Evolutionary conservation across 2,797 vertebrate genomes (phyloP), one percentile per base, ranked within the genome.

Genomic region (Lateolabrax maculatus): DNA sequence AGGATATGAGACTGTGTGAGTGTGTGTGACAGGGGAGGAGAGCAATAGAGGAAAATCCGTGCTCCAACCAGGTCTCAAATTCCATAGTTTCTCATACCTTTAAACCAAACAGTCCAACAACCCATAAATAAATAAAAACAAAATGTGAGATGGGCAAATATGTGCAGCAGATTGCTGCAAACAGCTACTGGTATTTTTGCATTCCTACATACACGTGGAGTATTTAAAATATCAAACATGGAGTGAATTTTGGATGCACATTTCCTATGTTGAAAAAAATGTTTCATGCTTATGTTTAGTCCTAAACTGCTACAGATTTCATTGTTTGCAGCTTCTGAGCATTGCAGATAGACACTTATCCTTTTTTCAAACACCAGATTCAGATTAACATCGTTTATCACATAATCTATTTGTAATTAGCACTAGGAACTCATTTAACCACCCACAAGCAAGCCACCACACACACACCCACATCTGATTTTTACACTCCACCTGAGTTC

Each of bases 1-100:
- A 43, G 60, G 41, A 31, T 39, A 53, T 3, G 43, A n/a, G 56
- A n/a, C 57, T 12, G 79, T 55, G 62, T 25, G 66, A 18, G 55
- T 29, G 62, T 36, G 67, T 49, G 78, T 31, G 70, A 49, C 25
- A 48, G 57, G 56, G 48, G 60, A 49, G 56, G 25, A 49, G 52
- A 37, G 52, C 0, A n/a, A 25, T 34, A n/a, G 13, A 37, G 19
- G 51, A 80, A 29, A 77, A 57, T 43, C 74, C 36, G 49, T 56
- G 55, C 49, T 65, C 52, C 29, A 58, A 43, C 43, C 19, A 37
- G 43, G 25, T 27, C 44, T 74, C 13, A 29, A 15, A 29, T 71
- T 57, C 44, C 5, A n/a, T 5, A 34, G 36, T 2, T 25, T 9
- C n/a, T 69, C 5, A 8, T 1, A 53, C 36, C n/a, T 29, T 74